Conservation (phyloP, 1,140 invertebrate species). For the Cydia pomonella region DNA sequence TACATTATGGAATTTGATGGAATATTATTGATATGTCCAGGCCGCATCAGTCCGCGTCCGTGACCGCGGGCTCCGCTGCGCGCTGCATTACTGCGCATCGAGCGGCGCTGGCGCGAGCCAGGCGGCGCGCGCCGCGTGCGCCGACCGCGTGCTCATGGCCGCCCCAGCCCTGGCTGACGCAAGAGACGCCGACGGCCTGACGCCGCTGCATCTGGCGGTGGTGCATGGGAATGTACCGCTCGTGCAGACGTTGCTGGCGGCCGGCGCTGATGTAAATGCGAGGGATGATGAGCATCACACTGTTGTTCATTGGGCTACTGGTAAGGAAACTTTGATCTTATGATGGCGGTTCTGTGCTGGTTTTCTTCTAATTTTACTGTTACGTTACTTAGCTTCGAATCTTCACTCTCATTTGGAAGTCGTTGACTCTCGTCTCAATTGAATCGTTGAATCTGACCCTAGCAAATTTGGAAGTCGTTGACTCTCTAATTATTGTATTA, state of each 20-base stretch:
- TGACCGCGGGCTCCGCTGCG: conserved; percentile 92
- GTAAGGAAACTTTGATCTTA: conserved; percentile 79
- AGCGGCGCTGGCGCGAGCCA: conserved; percentile 81
- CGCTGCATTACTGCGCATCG: conserved; percentile 95
- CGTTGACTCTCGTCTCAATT: too few species aligned
- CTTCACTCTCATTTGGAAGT: too few species aligned
- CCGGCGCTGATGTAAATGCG: conserved; percentile 92
- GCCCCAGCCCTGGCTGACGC: conserved; percentile 90
- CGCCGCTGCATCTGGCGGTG: conserved; percentile 94
- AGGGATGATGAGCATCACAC: conserved; percentile 97
- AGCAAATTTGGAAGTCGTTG: too few species aligned
- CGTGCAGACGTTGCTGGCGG: conserved; percentile 89
- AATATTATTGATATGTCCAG: conserved; percentile 62
- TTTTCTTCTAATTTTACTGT: too few species aligned
- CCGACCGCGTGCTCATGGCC: conserved; percentile 87
- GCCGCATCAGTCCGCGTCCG: conserved; percentile 83
- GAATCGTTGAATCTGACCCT: too few species aligned
- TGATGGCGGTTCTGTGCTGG: background rate
- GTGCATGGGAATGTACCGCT: conserved; percentile 94
- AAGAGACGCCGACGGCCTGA: conserved; percentile 96
- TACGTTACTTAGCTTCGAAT: too few species aligned
- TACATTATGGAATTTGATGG: too few species aligned
- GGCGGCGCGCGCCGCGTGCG: conserved; percentile 84
- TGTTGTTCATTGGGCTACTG: conserved; percentile 98
- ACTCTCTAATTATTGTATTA: too few species aligned